Evolutionary conservation across 2,888 invertebrate species (phyloP), one percentile per base, ranked within the genome.

Genomic region (Euphydryas editha): DNA sequence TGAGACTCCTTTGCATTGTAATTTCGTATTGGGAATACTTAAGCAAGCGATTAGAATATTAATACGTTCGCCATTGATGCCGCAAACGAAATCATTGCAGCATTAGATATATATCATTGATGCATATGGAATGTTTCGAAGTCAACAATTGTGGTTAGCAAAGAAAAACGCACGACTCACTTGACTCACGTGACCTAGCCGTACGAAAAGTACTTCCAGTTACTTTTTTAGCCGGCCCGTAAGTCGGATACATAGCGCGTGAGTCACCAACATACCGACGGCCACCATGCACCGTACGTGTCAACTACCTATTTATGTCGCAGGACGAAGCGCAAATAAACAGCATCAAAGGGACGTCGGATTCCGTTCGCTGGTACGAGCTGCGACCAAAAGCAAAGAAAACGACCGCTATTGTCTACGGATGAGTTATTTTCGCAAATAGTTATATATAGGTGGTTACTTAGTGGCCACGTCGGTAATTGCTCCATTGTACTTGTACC

Each of bases 221-320:
- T 75, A 79, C 78, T 85, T 87, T 87, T 88, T 87, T 80, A 80
- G 81, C 75, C 80, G 78, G 76, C 72, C 77, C 74, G 80, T 82
- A 79, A 82, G 79, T 77, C 75, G 76, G 79, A 76, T 81, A 83
- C 81, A 81, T 73, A 70, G 84, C 79, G 84, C 81, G 80, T 90
- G 88, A 88, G 84, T 88, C 87, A 87, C 78, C 76, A 81, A 82
- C 88, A 87, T 87, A 82, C 87, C 88, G 80, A 69, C 82, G 85
- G 81, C 83, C 87, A 88, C 87, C 87, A 84, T 86, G 85, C 87
- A 81, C 79, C 78, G 85, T 82, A 79, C 86, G 89, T 90, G 91
- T 91, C 91, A 91, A 89, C 88, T 85, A 86, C 88, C 91, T 92
- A 92, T 92, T 92, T 92, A 88, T 88, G 90, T 88, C 85, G 84